A percentile compares a stretch with the other conserved stretches of the same genome.
These are phyloP conservation scores for Philopedon plagiatum DNA, from an alignment of 2,888 invertebrate genomes.

Conservation along the genomic window DNA sequence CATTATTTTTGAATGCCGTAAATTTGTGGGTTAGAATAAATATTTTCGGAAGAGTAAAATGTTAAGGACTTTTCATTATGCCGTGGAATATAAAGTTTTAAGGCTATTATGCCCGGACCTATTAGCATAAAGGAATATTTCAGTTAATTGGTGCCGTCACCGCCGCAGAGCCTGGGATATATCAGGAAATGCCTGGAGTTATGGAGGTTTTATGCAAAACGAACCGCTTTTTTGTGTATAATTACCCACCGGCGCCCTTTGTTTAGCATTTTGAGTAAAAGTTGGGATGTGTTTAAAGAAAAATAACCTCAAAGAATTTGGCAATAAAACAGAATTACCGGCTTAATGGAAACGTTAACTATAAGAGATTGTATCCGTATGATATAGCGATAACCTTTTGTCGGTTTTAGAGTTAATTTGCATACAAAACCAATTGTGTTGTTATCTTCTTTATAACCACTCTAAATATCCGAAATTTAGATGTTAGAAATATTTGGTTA, in stretches of 20 bases:
- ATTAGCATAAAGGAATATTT: slow-evolving; percentile 69
- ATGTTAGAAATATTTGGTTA: too few relatives aligned
- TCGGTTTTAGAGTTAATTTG: background rate
- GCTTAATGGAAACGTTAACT: slow-evolving; percentile 26
- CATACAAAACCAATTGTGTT: background rate
- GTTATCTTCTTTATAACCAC: background rate
- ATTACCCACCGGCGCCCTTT: slow-evolving; percentile 59
- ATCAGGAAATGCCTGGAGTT: slow-evolving; percentile 64
- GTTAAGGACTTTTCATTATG: slow-evolving; percentile 70
- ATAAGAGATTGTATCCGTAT: background rate
- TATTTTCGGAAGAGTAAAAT: slow-evolving; percentile 70
- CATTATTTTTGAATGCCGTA: slow-evolving; percentile 70
- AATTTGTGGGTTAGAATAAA: slow-evolving; percentile 70
- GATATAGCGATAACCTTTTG: slow-evolving; percentile 7
- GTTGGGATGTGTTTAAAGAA: slow-evolving; percentile 30
- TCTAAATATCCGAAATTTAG: too few relatives aligned
- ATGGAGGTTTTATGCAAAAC: slow-evolving; percentile 64
- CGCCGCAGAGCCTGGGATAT: slow-evolving; percentile 59
- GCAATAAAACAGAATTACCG: slow-evolving; percentile 18
- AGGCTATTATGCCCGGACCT: slow-evolving; percentile 68
- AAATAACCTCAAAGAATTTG: slow-evolving; percentile 28
- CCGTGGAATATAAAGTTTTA: slow-evolving; percentile 68
- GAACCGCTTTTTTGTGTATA: slow-evolving; percentile 59
- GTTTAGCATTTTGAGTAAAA: slow-evolving; percentile 48
- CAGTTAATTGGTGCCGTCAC: slow-evolving; percentile 67